These are phyloP conservation scores for Sula dactylatra DNA, from an alignment of 2,113 vertebrate species.

Conservation along the genomic window DNA sequence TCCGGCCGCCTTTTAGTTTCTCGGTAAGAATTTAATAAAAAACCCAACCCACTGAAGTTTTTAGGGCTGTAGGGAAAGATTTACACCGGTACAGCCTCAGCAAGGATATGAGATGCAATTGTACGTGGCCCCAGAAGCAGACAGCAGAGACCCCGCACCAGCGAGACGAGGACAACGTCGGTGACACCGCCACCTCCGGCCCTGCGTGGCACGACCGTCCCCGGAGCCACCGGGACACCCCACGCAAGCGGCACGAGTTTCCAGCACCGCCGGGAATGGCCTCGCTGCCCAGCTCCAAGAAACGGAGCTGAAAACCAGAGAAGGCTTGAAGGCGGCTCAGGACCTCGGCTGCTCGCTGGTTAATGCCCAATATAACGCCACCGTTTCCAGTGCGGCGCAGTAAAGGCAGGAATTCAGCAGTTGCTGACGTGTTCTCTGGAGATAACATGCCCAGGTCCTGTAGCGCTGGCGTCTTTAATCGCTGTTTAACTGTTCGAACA, in stretches of 20 bases:
- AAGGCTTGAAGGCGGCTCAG: not conserved
- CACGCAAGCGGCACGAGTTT: not conserved
- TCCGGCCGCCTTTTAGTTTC: not conserved
- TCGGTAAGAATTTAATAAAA: not conserved
- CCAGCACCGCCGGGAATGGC: not conserved
- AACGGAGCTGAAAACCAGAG: not conserved
- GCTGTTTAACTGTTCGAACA: not conserved
- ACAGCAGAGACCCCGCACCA: no score
- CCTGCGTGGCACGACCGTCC: not conserved
- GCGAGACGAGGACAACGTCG: fast-evolving
- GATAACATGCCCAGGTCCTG: not conserved
- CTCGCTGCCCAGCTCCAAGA: not conserved
- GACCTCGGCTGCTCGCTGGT: not conserved
- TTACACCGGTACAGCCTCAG: no score
- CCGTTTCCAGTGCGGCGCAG: not conserved
- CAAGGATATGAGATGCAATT: fast-evolving
- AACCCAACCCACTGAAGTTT: no score
- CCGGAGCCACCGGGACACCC: not conserved
- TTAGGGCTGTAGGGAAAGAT: not conserved
- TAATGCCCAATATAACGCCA: not conserved
- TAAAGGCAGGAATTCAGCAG: not conserved
- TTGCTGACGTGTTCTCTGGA: not conserved
- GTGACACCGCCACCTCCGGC: not conserved
- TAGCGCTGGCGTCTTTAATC: not conserved
- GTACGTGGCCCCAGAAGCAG: not conserved